Base-by-base conservation (phyloP, 2,797 vertebrate genomes). In the Xenentodon cancila region DNA sequence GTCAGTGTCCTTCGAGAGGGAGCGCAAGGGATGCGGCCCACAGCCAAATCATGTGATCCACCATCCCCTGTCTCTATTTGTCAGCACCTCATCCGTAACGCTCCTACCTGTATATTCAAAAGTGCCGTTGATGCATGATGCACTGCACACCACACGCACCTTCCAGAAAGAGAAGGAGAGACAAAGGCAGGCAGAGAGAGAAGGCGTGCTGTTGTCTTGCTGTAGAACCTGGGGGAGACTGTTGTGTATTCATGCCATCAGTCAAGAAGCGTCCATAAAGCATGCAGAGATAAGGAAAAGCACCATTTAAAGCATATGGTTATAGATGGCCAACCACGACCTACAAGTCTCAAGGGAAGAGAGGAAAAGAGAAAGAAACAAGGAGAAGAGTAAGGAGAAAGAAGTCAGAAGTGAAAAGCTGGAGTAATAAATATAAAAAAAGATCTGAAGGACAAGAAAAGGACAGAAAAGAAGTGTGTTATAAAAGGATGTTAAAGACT, bases 271-370 rank as follows among this genome's bases (percentile, higher is more conserved):
- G 71, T 81, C 83, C 81, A 85, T 91, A 85, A 91, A 91, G 80
- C 85, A 88, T 80, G 74, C 70, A 86, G 74, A 88, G 85, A 91
- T 91, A 90, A 91, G 87, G 90, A 84, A 90, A 90, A 90, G 81
- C 78, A 84, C 81, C 83, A 87, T 92, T 91, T 89, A 91, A 89
- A 90, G 81, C 84, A 90, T 82, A 84, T 82, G 76, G 87, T 91
- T 92, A 91, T 89, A 89, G 92, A 92, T 92, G 87, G 81, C 73
- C 73, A 72, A 80, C 75, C 70, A 81, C 87, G 87, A 91, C 82
- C 87, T 85, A 70, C 85, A 71, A 68, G 59, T 84, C 82, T 80
- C 72, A 52, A 64, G 77, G 75, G 78, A 76, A 59, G 22, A 53
- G 51, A 51, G 12, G 7, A 7, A 37, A 32, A 52, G 50, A 59